Percentiles rank a stretch among this genome's conserved stretches.
Evolutionary conservation across 2,797 vertebrate species (phyloP).

Genomic region (Sitta carolinensis): DNA sequence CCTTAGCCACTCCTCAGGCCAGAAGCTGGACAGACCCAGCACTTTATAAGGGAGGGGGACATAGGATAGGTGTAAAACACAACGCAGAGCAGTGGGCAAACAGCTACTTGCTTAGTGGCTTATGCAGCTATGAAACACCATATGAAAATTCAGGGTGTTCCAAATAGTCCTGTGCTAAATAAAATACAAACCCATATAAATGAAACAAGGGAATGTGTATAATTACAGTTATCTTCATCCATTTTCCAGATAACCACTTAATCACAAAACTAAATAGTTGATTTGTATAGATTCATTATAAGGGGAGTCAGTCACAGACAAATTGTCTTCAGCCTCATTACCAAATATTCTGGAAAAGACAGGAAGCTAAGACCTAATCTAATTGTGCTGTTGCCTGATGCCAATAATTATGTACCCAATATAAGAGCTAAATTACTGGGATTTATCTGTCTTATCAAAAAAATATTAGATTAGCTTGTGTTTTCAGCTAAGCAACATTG

Average conservation of each 20-base stretch:
- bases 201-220: not conserved
- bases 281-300: conserved; percentile 20
- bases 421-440: conserved; percentile 62
- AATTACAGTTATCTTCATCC: not conserved
- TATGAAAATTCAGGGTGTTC: not conserved
- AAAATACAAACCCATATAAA: not conserved
- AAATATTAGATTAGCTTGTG: conserved; percentile 56
- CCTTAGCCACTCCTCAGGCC: not conserved
- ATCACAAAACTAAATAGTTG: conserved; percentile 54
- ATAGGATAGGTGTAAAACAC: not conserved
- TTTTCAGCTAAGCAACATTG: conserved; percentile 19
- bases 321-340: conserved; percentile 50
- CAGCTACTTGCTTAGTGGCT: not conserved
- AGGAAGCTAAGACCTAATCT: conserved; percentile 60
- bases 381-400: conserved; percentile 59
- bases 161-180: not conserved
- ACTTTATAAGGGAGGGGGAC: not conserved
- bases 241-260: conserved; percentile 49
- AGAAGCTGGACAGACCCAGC: not conserved
- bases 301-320: conserved; percentile 22
- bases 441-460: conserved; percentile 46
- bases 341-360: conserved; percentile 35
- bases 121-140: not conserved
- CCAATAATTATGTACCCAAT: conserved; percentile 58
- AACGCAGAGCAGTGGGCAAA: not conserved